Evolutionary conservation across 2,888 invertebrate species (phyloP).

Genomic region (Macrosiphum euphorbiae): DNA sequence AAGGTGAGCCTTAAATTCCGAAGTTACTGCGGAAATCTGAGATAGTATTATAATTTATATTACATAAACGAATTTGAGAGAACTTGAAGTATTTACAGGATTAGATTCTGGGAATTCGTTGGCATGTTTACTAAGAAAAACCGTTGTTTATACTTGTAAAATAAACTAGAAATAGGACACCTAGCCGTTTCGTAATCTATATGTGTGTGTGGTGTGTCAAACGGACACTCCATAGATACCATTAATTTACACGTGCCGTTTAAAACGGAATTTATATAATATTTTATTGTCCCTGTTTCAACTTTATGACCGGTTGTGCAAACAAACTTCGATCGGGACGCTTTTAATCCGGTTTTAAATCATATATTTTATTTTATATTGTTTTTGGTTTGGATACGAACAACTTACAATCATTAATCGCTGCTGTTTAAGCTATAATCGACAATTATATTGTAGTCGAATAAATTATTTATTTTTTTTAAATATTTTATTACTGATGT

Average conservation of each 20-base stretch:
- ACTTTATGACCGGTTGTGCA: background rate
- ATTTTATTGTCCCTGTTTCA: background rate
- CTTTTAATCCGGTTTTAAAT: background rate
- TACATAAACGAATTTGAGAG: background rate
- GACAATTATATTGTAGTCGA: background rate
- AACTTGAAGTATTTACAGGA: background rate
- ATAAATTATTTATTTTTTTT: background rate
- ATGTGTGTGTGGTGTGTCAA: background rate
- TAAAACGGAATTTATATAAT: background rate
- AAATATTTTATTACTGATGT: background rate
- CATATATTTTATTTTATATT: background rate
- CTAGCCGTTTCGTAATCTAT: background rate
- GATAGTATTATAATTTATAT: background rate
- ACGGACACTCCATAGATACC: background rate
- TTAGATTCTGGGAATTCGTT: background rate
- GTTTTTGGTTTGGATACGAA: background rate
- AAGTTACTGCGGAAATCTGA: background rate
- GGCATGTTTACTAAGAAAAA: background rate
- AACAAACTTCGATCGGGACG: background rate
- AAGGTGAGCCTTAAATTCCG: background rate
- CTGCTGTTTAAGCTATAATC: background rate
- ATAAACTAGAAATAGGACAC: background rate
- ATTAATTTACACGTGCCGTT: background rate
- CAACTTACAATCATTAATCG: background rate
- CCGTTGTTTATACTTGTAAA: background rate